Conservation (phyloP, 2,797 vertebrate species). For the Gymnodraco acuticeps region DNA sequence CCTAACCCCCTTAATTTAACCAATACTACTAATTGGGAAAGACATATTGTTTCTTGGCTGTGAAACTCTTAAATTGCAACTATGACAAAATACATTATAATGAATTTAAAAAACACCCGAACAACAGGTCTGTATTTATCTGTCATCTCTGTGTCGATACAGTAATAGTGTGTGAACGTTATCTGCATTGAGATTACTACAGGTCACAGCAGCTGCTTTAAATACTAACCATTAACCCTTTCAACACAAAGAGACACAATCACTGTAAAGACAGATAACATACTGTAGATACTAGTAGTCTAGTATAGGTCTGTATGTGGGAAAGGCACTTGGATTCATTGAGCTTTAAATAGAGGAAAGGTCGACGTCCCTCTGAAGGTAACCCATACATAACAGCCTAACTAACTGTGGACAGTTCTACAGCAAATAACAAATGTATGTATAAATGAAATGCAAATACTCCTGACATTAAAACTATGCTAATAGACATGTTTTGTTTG, state of each 20-base stretch:
- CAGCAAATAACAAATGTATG: neutral
- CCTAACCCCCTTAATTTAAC: neutral
- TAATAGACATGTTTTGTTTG: neutral
- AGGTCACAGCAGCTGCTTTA: constrained; percentile 18
- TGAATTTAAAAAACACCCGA: neutral
- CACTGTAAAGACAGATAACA: constrained; percentile 2
- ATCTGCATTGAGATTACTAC: constrained; percentile 19
- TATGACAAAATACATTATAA: no score
- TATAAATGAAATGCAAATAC: neutral
- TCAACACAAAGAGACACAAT: constrained; percentile 8
- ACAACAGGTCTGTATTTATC: neutral
- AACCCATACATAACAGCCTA: constrained; percentile 1
- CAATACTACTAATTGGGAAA: neutral
- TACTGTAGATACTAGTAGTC: neutral
- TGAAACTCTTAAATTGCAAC: no score
- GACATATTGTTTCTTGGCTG: no score
- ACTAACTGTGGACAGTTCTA: neutral
- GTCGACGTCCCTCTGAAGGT: neutral
- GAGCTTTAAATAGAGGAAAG: constrained; percentile 24
- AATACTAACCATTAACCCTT: constrained; percentile 17
- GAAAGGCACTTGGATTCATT: constrained; percentile 27
- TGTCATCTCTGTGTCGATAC: neutral
- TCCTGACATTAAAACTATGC: neutral
- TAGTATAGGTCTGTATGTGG: constrained; percentile 48
- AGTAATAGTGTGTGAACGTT: neutral